These are phyloP conservation scores for Heterohyrax brucei DNA, from an alignment of 2,797 vertebrate genomes.

Conservation along the genomic window DNA sequence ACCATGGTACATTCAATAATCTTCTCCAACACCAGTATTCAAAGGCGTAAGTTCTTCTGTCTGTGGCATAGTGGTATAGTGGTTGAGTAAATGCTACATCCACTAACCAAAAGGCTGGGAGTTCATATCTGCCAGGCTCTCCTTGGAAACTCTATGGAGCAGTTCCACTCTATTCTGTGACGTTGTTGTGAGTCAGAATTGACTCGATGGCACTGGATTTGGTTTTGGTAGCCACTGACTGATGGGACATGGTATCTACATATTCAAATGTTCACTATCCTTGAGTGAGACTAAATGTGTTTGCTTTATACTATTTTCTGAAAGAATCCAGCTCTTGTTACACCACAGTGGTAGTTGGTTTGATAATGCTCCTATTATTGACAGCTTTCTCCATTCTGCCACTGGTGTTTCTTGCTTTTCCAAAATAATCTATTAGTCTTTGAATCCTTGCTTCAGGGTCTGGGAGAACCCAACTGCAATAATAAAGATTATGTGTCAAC, in stretches of 20 bases:
- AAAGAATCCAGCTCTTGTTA: slow-evolving; percentile 2
- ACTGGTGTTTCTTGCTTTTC: not conserved
- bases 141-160: too few species aligned
- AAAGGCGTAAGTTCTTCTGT: too few species aligned
- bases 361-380: not conserved
- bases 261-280: not conserved
- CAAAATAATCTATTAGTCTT: not conserved
- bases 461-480: not conserved
- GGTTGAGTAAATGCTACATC: too few species aligned
- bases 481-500: too few species aligned
- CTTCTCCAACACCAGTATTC: too few species aligned
- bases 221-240: not conserved
- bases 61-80: too few species aligned
- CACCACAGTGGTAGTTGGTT: not conserved
- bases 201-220: too few species aligned
- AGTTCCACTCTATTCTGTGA: too few species aligned
- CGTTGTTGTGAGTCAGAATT: too few species aligned
- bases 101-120: too few species aligned
- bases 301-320: slow-evolving; percentile 40
- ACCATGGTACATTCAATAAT: too few species aligned
- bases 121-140: too few species aligned
- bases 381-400: not conserved
- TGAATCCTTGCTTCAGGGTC: not conserved
- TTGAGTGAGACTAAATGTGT: slow-evolving; percentile 11
- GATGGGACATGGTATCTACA: not conserved